Percentiles rank a stretch among this genome's conserved stretches.
These are phyloP conservation scores for Petrosia ficiformis DNA, from an alignment of 37 sponge, comb jelly and placozoan species.

Conservation along the genomic window DNA sequence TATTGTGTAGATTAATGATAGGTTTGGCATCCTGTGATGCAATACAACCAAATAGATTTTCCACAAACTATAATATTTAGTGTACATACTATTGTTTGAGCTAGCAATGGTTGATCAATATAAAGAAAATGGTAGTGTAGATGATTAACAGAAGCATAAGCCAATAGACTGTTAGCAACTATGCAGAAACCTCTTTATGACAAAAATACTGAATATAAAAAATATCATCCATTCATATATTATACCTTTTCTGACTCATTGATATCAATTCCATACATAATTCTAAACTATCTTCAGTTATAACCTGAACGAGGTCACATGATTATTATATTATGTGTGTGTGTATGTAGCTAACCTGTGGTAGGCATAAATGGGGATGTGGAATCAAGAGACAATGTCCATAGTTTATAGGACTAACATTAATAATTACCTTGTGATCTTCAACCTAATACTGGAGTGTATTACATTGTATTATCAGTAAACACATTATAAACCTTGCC, in stretches of 20 bases:
- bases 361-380: constrained; percentile 33
- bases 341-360: constrained; percentile 79
- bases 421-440: constrained; percentile 37
- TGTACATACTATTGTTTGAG: constrained; percentile 43
- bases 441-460: background rate
- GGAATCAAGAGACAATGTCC: constrained; percentile 76
- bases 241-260: constrained; percentile 48
- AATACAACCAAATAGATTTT: too few species aligned
- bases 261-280: constrained; percentile 53
- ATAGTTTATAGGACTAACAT: constrained; percentile 78
- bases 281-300: constrained; percentile 42
- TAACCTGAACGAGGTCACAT: constrained; percentile 32
- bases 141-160: constrained; percentile 86
- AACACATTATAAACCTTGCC: too few species aligned
- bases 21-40: too few species aligned
- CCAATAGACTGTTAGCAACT: constrained; percentile 75
- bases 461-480: too few species aligned
- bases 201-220: background rate
- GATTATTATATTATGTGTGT: background rate
- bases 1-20: too few species aligned
- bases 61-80: too few species aligned
- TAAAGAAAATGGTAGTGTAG: constrained; percentile 77
- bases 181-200: constrained; percentile 54
- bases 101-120: constrained; percentile 27
- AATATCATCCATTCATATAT: background rate